These are phyloP conservation scores for Drosophila yakuba DNA, from an alignment of 1,140 invertebrate genomes.

Conservation along the genomic window DNA sequence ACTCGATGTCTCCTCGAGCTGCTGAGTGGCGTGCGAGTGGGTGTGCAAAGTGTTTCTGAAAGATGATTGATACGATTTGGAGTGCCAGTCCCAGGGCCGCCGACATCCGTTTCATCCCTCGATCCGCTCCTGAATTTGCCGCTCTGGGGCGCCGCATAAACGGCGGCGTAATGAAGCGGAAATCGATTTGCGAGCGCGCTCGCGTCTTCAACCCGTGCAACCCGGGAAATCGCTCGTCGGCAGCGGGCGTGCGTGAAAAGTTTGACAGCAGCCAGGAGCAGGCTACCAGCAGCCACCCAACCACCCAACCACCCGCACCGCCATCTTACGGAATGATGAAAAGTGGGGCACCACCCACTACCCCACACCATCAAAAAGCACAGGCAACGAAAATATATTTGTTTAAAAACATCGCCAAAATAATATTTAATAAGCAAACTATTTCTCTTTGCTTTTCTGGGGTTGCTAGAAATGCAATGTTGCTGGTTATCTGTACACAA, in stretches of 20 bases:
- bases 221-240: constrained; percentile 71
- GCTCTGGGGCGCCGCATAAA: constrained; percentile 22
- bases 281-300: background rate
- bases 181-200: constrained; percentile 75
- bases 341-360: constrained; percentile 39
- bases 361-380: background rate
- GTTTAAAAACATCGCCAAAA: background rate
- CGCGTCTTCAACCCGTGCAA: constrained; percentile 64
- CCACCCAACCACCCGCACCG: background rate
- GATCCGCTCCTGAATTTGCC: background rate
- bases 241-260: constrained; percentile 78
- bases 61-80: constrained; percentile 76
- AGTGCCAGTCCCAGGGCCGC: constrained; percentile 20
- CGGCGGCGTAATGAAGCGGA: constrained; percentile 78
- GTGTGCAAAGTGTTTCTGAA: constrained; percentile 62
- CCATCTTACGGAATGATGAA: constrained; percentile 57
- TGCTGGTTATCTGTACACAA: background rate
- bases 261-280: constrained; percentile 48
- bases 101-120: background rate
- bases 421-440: background rate
- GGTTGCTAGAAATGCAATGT: too few relatives aligned
- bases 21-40: constrained; percentile 13
- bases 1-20: constrained; percentile 11
- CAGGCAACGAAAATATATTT: background rate
- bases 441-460: too few relatives aligned